phyloP scores from a whole-genome alignment of 2,888 invertebrate genomes.

The Anagyrus pseudococci region DNA sequence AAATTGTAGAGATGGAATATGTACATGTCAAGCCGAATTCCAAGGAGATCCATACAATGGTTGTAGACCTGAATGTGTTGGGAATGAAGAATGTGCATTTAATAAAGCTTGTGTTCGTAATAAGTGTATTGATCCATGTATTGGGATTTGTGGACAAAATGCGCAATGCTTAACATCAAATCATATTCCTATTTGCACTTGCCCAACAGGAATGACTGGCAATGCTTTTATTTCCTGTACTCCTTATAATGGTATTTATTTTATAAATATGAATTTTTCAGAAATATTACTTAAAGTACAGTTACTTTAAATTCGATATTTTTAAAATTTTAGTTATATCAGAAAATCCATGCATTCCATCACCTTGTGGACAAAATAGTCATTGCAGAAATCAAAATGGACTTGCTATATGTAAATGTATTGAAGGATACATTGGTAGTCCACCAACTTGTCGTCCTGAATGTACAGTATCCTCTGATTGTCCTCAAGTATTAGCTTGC shows the following conservation, averaged over 20 bases:
- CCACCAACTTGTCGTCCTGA: constrained; percentile 70
- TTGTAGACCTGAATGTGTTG: constrained; percentile 78
- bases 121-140: constrained; percentile 79
- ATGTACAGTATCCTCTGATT: constrained; percentile 69
- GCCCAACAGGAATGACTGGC: constrained; percentile 71
- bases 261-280: constrained; percentile 53
- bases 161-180: constrained; percentile 65
- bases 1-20: constrained; percentile 65
- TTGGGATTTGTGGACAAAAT: constrained; percentile 71
- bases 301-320: constrained; percentile 5
- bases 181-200: constrained; percentile 73
- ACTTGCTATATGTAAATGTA: constrained; percentile 70
- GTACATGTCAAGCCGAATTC: constrained; percentile 56
- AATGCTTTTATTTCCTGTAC: constrained; percentile 67
- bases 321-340: constrained; percentile 35
- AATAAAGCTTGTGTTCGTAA: constrained; percentile 75
- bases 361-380: constrained; percentile 70
- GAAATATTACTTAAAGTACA: constrained; percentile 46
- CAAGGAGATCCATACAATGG: constrained; percentile 64
- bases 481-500: constrained; percentile 68
- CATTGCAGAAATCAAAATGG: constrained; percentile 66
- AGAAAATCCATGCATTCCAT: constrained; percentile 65
- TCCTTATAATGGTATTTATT: constrained; percentile 45
- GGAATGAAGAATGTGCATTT: constrained; percentile 70
- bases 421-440: constrained; percentile 66